A percentile compares a stretch with the other conserved stretches of the same genome.
phyloP scores from a whole-genome alignment of 2,113 vertebrate species.

The Muntiacus muntjak region DNA sequence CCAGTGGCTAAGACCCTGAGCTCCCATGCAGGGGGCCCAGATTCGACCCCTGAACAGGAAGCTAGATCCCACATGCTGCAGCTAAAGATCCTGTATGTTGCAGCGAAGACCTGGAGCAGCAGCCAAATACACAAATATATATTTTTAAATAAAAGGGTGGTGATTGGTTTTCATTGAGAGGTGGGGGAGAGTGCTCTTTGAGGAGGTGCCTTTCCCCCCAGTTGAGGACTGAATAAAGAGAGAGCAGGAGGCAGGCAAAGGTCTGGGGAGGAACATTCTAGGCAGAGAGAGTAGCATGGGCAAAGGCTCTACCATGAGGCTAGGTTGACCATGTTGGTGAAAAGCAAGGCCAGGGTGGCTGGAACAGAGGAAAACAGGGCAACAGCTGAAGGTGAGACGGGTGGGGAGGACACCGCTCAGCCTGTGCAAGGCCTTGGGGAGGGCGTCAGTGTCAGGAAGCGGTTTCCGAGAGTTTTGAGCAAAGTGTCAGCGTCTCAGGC shows the following conservation, averaged over 20 bases:
- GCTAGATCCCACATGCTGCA: neutral
- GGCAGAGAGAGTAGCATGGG: neutral
- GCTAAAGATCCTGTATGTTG: neutral
- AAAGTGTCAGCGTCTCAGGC: neutral
- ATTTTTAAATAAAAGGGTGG: neutral
- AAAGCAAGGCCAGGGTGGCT: neutral
- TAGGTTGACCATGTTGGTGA: neutral
- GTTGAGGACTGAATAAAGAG: neutral
- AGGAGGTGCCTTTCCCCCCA: neutral
- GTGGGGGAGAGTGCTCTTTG: neutral
- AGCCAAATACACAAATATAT: neutral
- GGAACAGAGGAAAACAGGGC: accelerated
- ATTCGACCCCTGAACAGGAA: neutral
- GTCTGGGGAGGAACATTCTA: neutral
- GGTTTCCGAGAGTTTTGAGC: neutral
- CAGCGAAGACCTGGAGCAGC: neutral
- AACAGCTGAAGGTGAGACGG: neutral
- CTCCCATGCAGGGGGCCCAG: neutral
- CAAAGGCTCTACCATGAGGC: neutral
- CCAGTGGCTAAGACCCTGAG: neutral
- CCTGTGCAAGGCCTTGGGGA: no score
- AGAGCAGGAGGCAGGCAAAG: neutral
- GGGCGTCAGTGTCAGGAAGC: accelerated
- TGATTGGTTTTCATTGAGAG: neutral
- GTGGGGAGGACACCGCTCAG: accelerated